Percentiles rank a stretch among this genome's conserved stretches.
These are phyloP conservation scores for Mus minutoides DNA, from an alignment of 2,797 vertebrate genomes.

Conservation along the genomic window DNA sequence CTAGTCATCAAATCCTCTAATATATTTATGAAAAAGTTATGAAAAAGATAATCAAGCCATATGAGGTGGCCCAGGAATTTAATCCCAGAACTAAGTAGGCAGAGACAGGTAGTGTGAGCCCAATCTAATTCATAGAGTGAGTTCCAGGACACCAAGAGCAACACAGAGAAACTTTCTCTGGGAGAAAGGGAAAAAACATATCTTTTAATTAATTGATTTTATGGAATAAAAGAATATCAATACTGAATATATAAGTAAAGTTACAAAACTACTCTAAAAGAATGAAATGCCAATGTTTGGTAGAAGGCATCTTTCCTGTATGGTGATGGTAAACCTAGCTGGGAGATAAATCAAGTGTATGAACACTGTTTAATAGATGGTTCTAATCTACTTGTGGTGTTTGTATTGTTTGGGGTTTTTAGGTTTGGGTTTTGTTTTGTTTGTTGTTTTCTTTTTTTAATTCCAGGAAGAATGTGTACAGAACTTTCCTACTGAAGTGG, in stretches of 20 bases:
- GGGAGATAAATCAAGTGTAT: background rate
- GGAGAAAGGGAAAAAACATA: background rate
- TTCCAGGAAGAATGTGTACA: background rate
- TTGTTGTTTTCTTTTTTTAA: background rate
- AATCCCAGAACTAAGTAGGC: background rate
- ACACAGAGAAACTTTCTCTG: background rate
- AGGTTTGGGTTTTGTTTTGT: too few relatives aligned
- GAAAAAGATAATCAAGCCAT: background rate
- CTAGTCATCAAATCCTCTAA: background rate
- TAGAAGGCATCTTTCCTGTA: background rate
- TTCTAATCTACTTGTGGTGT: background rate
- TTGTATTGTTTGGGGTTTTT: too few relatives aligned
- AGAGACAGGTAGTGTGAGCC: background rate
- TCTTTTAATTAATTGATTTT: background rate
- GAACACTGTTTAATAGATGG: background rate
- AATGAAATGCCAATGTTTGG: background rate
- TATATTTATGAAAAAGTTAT: background rate
- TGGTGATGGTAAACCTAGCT: background rate
- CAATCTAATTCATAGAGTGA: background rate
- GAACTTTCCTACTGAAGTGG: background rate
- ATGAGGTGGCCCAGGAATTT: background rate
- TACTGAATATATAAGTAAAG: slow-evolving; percentile 36
- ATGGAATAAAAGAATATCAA: background rate
- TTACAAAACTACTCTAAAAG: background rate
- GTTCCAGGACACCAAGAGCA: background rate